phyloP scores from a whole-genome alignment of 2,888 invertebrate species.

The Halictus quadricinctus region DNA sequence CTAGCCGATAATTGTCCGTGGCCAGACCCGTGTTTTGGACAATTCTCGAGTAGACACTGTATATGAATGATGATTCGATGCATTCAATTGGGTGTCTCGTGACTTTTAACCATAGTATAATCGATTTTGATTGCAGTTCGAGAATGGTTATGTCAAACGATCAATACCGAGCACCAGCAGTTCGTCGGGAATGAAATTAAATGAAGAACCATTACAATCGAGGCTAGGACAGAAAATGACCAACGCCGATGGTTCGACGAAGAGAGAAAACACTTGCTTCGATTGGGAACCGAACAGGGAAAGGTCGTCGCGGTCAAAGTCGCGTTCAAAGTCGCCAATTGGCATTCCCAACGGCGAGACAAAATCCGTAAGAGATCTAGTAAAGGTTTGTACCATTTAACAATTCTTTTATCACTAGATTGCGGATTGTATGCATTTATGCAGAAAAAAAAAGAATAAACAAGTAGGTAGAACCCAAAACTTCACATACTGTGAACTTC shows the following conservation, averaged over 20 bases:
- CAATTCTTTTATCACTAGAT: neutral
- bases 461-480: too few relatives aligned
- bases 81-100: neutral
- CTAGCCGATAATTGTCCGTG: too few relatives aligned
- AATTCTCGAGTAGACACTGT: too few relatives aligned
- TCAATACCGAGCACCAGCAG: constrained; percentile 76
- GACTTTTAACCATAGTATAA: constrained; percentile 19
- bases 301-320: constrained; percentile 48
- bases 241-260: constrained; percentile 66
- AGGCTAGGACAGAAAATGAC: constrained; percentile 67
- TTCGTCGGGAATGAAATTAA: constrained; percentile 70
- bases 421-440: neutral
- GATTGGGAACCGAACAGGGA: constrained; percentile 74
- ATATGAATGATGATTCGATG: neutral
- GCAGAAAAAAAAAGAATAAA: too few relatives aligned
- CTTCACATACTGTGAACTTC: too few relatives aligned
- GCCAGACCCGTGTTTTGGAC: too few relatives aligned
- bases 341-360: constrained; percentile 51
- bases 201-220: constrained; percentile 67
- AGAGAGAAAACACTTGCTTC: constrained; percentile 65
- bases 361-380: constrained; percentile 67
- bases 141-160: constrained; percentile 75
- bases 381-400: constrained; percentile 69
- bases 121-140: constrained; percentile 71
- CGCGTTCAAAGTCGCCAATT: constrained; percentile 39